Conservation (phyloP, 2,113 vertebrate genomes). For the Motacilla tschutschensis region DNA sequence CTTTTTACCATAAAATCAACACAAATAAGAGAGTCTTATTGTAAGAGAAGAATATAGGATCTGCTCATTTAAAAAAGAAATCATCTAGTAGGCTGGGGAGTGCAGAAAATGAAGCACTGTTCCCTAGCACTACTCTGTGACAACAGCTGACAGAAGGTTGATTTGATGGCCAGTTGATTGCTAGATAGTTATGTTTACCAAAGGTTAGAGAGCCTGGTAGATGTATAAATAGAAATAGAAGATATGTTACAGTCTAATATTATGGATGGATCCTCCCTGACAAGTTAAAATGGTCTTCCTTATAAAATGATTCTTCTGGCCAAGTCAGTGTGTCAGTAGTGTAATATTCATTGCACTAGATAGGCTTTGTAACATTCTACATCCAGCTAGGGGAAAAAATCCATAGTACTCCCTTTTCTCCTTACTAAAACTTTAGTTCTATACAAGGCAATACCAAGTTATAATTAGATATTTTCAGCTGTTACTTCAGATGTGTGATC, state of each 20-base stretch:
- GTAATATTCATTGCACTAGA: neutral
- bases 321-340: neutral
- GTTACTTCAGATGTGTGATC: slow-evolving; percentile 9
- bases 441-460: neutral
- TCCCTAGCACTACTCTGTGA: neutral
- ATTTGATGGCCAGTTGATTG: neutral
- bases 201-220: slow-evolving; percentile 7
- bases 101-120: neutral
- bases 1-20: neutral
- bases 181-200: slow-evolving; percentile 8
- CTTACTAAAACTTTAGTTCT: neutral
- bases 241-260: neutral
- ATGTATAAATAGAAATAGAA: slow-evolving; percentile 29
- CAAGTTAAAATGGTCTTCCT: neutral
- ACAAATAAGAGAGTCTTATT: neutral
- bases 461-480: slow-evolving; percentile 41
- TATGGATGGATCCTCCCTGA: neutral
- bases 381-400: neutral
- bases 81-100: neutral
- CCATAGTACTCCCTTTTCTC: neutral
- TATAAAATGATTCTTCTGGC: neutral
- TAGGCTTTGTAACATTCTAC: neutral
- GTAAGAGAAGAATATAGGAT: neutral
- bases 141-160: neutral
- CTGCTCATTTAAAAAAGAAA: neutral